A percentile compares a stretch with the other conserved stretches of the same genome.
Conservation (phyloP, 2,113 vertebrate species). For the Epinephelus fuscoguttatus region DNA sequence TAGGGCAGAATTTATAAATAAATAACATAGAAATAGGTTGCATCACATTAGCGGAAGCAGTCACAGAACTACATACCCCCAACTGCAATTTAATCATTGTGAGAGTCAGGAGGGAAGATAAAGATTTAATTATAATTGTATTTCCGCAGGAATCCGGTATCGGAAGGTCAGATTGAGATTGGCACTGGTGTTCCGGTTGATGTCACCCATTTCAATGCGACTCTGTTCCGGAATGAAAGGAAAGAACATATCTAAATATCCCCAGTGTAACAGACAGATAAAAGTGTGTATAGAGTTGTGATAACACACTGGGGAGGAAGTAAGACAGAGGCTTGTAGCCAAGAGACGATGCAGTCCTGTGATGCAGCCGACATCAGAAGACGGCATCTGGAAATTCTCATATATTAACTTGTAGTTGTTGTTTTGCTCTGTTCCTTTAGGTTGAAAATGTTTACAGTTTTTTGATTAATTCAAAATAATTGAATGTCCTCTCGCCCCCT, state of each 20-base stretch:
- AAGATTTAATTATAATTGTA: slow-evolving; percentile 68
- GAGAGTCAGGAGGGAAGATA: slow-evolving; percentile 49
- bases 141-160: slow-evolving; percentile 52
- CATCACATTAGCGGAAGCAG: slow-evolving; percentile 38
- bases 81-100: slow-evolving; percentile 52
- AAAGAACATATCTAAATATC: slow-evolving; percentile 53
- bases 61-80: slow-evolving; percentile 33
- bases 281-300: slow-evolving; percentile 38
- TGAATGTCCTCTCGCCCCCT: not conserved
- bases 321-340: slow-evolving; percentile 23
- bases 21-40: slow-evolving; percentile 41
- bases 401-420: not conserved
- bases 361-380: slow-evolving; percentile 6
- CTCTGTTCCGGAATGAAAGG: slow-evolving; percentile 49
- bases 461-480: not conserved
- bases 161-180: slow-evolving; percentile 70
- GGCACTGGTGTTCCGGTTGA: slow-evolving; percentile 57
- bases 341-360: slow-evolving; percentile 17
- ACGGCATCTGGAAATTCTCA: not conserved
- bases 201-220: slow-evolving; percentile 36
- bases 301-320: slow-evolving; percentile 55
- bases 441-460: not conserved
- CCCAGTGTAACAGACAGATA: slow-evolving; percentile 45
- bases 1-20: slow-evolving; percentile 38
- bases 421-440: not conserved